Conservation (phyloP, 35 echinoderm and acorn worm genomes). For the Amphiura filiformis region DNA sequence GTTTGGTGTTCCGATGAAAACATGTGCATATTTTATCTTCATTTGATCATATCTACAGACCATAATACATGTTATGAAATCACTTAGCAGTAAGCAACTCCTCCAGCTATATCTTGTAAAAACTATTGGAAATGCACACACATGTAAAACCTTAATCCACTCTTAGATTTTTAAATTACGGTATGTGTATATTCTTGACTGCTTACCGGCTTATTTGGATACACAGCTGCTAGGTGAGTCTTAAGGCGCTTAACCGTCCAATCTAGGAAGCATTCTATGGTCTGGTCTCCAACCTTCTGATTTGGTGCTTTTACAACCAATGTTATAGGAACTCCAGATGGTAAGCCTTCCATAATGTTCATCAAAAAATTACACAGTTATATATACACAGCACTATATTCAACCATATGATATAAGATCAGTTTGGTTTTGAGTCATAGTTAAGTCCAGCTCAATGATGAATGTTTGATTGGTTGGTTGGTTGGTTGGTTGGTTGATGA, state of each 20-base stretch:
- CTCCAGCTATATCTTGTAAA: not conserved
- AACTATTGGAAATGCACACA: not conserved
- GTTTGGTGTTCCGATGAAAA: too few relatives aligned
- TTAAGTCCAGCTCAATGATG: too few relatives aligned
- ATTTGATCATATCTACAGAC: too few relatives aligned
- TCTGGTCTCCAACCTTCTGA: constrained; percentile 87
- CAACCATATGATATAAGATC: too few relatives aligned
- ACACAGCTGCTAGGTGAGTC: constrained; percentile 75
- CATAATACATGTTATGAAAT: too few relatives aligned
- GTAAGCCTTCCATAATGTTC: constrained; percentile 28
- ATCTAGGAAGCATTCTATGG: constrained; percentile 85
- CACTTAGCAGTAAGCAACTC: not conserved
- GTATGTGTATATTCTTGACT: not conserved
- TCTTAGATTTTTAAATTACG: not conserved
- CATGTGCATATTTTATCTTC: too few relatives aligned
- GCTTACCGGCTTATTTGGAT: constrained; percentile 89
- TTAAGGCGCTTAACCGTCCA: constrained; percentile 86
- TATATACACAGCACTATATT: too few relatives aligned
- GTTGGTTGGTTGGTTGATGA: too few relatives aligned
- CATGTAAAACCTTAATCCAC: not conserved
- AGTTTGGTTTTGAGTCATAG: too few relatives aligned
- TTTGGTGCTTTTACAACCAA: constrained; percentile 88
- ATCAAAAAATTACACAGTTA: too few relatives aligned
- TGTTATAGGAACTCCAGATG: constrained; percentile 62
- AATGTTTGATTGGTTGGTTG: too few relatives aligned